phyloP scores from a whole-genome alignment of 2,888 invertebrate species.

The Auanema sp. region DNA sequence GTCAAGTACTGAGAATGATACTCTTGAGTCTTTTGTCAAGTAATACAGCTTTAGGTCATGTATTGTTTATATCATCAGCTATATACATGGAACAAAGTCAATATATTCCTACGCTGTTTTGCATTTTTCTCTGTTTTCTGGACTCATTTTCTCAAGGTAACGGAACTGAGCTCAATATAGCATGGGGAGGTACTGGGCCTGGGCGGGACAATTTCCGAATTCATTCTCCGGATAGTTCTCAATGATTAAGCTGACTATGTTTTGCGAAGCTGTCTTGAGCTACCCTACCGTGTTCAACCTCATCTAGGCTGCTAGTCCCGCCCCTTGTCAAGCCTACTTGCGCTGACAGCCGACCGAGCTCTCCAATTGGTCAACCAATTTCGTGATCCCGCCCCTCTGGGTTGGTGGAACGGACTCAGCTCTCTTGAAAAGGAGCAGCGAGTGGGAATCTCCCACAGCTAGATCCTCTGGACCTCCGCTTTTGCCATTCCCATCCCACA shows the following conservation, averaged over 20 bases:
- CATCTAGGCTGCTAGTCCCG: background rate
- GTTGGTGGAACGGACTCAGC: background rate
- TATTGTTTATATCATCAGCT: too few relatives aligned
- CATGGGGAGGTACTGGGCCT: too few relatives aligned
- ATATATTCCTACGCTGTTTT: too few relatives aligned
- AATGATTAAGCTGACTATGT: background rate
- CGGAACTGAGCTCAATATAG: too few relatives aligned
- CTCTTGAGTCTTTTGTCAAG: too few relatives aligned
- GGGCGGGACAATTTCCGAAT: too few relatives aligned
- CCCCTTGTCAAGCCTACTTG: slow-evolving; percentile 1
- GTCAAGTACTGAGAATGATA: too few relatives aligned
- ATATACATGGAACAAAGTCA: too few relatives aligned
- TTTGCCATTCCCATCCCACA: slow-evolving; percentile 24
- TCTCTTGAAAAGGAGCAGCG: background rate
- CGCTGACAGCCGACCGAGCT: background rate
- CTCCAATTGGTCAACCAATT: background rate
- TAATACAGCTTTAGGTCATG: too few relatives aligned
- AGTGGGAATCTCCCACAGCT: slow-evolving; percentile 22
- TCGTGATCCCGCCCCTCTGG: background rate
- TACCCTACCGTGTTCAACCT: background rate
- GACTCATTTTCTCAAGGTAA: too few relatives aligned
- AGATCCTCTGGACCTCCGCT: slow-evolving; percentile 18
- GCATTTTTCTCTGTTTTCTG: too few relatives aligned
- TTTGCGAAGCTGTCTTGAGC: background rate
- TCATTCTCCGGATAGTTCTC: too few relatives aligned